A percentile compares a stretch with the other conserved stretches of the same genome.
phyloP scores from a whole-genome alignment of 1,140 invertebrate genomes.

The Chrysomallon squamiferum region DNA sequence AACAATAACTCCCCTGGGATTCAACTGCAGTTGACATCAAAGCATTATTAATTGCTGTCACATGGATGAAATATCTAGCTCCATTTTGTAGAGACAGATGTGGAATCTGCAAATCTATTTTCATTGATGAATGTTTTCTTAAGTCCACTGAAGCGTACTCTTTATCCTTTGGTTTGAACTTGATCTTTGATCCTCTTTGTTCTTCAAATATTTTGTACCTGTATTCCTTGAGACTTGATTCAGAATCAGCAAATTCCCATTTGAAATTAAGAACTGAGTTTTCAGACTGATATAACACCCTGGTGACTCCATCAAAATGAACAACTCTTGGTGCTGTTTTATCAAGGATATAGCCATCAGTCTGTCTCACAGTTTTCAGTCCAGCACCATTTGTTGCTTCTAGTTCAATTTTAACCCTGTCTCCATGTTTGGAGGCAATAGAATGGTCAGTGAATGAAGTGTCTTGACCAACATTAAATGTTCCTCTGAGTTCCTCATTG shows the following conservation, averaged over 20 bases:
- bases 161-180: conserved; percentile 16
- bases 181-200: conserved; percentile 15
- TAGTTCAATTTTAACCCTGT: conserved; percentile 15
- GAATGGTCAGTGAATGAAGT: conserved; percentile 24
- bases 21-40: conserved; percentile 13
- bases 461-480: conserved; percentile 6
- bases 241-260: conserved; percentile 27
- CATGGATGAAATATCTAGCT: conserved; percentile 19
- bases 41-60: conserved; percentile 26
- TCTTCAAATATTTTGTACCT: conserved; percentile 18
- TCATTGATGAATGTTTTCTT: background rate
- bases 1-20: conserved; percentile 16
- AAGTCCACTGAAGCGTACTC: background rate
- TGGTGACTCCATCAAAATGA: conserved; percentile 12
- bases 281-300: conserved; percentile 11
- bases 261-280: conserved; percentile 10
- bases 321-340: conserved; percentile 24
- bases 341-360: conserved; percentile 32
- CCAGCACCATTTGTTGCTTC: conserved; percentile 28
- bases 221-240: conserved; percentile 32
- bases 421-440: conserved; percentile 23
- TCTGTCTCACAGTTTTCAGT: background rate
- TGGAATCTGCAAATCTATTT: conserved; percentile 6
- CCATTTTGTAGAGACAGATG: conserved; percentile 20
- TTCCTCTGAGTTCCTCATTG: conserved; percentile 12